phyloP scores from a whole-genome alignment of 2,888 invertebrate species.

The Leptopilina syphax region DNA sequence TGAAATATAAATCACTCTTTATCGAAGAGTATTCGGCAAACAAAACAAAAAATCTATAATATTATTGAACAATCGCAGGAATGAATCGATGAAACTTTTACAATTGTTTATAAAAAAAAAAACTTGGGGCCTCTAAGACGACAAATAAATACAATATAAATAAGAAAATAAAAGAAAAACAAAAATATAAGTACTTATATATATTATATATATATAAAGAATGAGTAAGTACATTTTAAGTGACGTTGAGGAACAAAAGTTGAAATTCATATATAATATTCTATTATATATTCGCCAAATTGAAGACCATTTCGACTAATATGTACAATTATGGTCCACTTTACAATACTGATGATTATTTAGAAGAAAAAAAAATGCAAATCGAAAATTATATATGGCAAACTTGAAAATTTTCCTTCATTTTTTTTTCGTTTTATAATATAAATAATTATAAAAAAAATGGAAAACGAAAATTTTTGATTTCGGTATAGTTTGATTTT shows the following conservation, averaged over 20 bases:
- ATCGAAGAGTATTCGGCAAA: neutral
- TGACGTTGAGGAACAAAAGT: conserved; percentile 31
- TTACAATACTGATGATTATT: conserved; percentile 20
- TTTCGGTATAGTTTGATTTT: conserved; percentile 6
- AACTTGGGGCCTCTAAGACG: conserved; percentile 1
- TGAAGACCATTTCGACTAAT: neutral
- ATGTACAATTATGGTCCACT: conserved; percentile 17
- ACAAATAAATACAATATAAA: conserved; percentile 32
- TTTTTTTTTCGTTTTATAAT: neutral
- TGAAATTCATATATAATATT: conserved; percentile 37
- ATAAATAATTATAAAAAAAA: neutral
- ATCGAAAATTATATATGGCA: conserved; percentile 3
- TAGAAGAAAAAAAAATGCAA: conserved; percentile 1
- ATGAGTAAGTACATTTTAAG: conserved; percentile 42
- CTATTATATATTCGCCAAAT: conserved; percentile 31
- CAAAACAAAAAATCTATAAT: conserved; percentile 21
- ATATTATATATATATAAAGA: conserved; percentile 19
- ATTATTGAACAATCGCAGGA: neutral
- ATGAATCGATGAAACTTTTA: conserved; percentile 12
- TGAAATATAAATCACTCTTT: neutral
- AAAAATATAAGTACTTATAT: conserved; percentile 27
- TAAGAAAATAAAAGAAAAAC: conserved; percentile 2
- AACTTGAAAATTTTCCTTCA: neutral
- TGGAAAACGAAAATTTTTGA: conserved; percentile 6
- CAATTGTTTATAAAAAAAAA: neutral